Evolutionary conservation across 2,888 invertebrate species (phyloP), one percentile per base, ranked within the genome.

Genomic region (Pachymerium ferrugineum): DNA sequence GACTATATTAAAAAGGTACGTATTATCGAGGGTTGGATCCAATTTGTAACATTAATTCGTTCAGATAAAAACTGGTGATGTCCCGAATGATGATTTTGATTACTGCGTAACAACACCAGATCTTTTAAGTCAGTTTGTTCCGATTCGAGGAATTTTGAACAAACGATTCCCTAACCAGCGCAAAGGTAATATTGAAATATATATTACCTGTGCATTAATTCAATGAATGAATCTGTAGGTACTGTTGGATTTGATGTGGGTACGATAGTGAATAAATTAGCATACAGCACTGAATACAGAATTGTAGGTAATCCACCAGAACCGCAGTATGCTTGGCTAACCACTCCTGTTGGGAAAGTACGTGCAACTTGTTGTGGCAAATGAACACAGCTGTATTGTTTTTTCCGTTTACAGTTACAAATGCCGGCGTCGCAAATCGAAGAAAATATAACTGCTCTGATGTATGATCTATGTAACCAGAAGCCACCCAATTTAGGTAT

Each of bases 61-160:
- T 19, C 74, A 74, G 72, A 77, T 79, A n/a, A 76, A 81, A 80
- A 77, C 78, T 42, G 83, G 82, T 5, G 78, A 79, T n/a, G 68
- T 82, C 10, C 75, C 78, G 30, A 42, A 79, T 2, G 78, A 79
- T 12, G 91, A 94, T 77, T 94, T 88, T 80, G 88, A 92, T 78
- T 89, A 86, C 79, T 80, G 91, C 6, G 84, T 94, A 14, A 90
- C 92, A 0, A 92, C 94, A 84, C 89, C 91, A 0, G 89, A 90
- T 80, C 90, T 94, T 76, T 81, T 93, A 70, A 87, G 91, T 0
- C 93, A 94, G 72, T 80, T 94, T 38, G 87, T 91, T 0, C 85
- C 87, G 0, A 84, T 94, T 74, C 86, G 92, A 76, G 94, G 93
- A 1, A 80, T 94, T 67, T 84, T 94, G 86, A 92, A 90, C 79